Evolutionary conservation across 2,888 invertebrate species (phyloP).

Genomic region (Autographa gamma): DNA sequence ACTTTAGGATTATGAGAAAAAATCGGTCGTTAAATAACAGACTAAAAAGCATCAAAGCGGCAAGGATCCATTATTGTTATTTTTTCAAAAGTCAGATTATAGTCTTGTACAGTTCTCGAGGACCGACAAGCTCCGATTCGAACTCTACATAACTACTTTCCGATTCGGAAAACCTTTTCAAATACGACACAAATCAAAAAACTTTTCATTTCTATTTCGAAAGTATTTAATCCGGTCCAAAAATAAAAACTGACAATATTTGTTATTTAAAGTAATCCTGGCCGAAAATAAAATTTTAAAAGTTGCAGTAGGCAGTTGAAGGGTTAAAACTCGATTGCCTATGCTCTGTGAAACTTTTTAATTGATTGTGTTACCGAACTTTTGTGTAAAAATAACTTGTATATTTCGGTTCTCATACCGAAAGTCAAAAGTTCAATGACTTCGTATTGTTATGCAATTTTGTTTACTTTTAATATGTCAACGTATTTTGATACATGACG

Average conservation of each 20-base stretch:
- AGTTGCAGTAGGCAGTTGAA: conserved; percentile 23
- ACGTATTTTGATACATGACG: no score
- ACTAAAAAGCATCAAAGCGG: not conserved
- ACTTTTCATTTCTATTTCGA: not conserved
- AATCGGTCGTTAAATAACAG: not conserved
- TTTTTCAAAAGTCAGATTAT: not conserved
- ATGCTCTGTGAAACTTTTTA: conserved; percentile 37
- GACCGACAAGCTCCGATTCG: no score
- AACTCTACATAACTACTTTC: not conserved
- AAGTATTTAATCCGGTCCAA: conserved; percentile 1
- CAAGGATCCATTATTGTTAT: not conserved
- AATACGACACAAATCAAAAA: not conserved
- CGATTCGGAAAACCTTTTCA: not conserved
- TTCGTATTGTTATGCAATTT: not conserved
- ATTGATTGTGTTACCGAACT: conserved; percentile 33
- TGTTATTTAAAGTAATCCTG: conserved; percentile 6
- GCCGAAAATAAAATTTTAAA: conserved; percentile 14
- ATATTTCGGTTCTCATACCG: not conserved
- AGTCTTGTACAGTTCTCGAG: not conserved
- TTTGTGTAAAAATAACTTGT: conserved; percentile 21
- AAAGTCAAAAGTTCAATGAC: not conserved
- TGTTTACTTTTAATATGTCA: no score
- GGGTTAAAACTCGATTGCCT: conserved; percentile 17
- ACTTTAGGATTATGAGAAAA: not conserved
- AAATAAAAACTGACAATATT: conserved; percentile 13